Percentiles rank a stretch among this genome's conserved stretches.
phyloP scores from a whole-genome alignment of 2,797 vertebrate genomes.

The Sparus aurata region DNA sequence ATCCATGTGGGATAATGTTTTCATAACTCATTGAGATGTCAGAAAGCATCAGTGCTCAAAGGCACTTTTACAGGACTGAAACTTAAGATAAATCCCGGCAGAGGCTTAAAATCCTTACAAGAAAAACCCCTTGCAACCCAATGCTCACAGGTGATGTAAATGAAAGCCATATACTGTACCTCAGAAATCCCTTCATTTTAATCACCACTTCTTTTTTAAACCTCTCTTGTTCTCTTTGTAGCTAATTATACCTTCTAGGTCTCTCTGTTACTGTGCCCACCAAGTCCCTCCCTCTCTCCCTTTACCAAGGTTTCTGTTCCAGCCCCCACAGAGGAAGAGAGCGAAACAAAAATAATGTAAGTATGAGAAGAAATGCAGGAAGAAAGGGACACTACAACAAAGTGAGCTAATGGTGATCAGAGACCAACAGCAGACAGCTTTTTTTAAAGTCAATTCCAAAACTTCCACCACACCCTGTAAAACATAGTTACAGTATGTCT shows the following conservation, averaged over 20 bases:
- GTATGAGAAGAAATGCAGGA: slow-evolving; percentile 92
- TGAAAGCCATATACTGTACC: not conserved
- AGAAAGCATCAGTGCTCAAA: slow-evolving; percentile 21
- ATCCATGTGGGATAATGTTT: slow-evolving; percentile 10
- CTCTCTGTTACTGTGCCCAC: slow-evolving; percentile 32
- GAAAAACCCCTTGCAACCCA: slow-evolving; percentile 1
- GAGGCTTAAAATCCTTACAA: slow-evolving; percentile 7
- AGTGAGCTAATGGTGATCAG: slow-evolving; percentile 81
- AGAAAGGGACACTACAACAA: slow-evolving; percentile 90
- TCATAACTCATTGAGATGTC: slow-evolving; percentile 4
- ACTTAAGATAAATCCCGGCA: not conserved
- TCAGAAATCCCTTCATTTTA: slow-evolving; percentile 21
- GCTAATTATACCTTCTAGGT: slow-evolving; percentile 48
- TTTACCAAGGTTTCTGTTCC: slow-evolving; percentile 54
- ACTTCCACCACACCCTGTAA: slow-evolving; percentile 65
- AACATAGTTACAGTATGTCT: slow-evolving; percentile 12
- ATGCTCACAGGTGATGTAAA: slow-evolving; percentile 4
- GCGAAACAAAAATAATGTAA: slow-evolving; percentile 83
- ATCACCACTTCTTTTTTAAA: slow-evolving; percentile 9
- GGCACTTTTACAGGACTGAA: not conserved
- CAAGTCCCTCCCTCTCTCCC: slow-evolving; percentile 24
- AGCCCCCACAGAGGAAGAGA: slow-evolving; percentile 76
- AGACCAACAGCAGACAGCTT: slow-evolving; percentile 70
- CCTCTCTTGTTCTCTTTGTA: slow-evolving; percentile 16
- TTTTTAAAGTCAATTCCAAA: slow-evolving; percentile 48